Evolutionary conservation across 2,113 vertebrate genomes (phyloP), one percentile per base, ranked within the genome.

Genomic region (Catagonus wagneri): DNA sequence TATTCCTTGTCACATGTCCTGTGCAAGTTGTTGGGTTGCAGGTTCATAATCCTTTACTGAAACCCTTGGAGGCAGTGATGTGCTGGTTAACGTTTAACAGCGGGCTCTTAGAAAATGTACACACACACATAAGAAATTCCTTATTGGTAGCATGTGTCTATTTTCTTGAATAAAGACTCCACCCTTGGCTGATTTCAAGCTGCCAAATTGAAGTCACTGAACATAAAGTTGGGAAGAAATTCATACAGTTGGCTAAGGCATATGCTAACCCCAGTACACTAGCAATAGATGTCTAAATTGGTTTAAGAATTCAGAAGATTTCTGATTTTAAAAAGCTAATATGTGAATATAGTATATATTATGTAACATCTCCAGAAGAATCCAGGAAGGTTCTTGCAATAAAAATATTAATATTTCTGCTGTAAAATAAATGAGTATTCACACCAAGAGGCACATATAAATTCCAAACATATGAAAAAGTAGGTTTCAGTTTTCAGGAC

Each of bases 351-450:
- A 65, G 15, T 89, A 29, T 52, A 44, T 71, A 56, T 75, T 50
- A 56, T 50, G 17, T 87, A 65, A 74, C 2, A 84, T 9, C 34
- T 72, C 15, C n/a, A 72, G 54, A 89, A 10, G 10, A 44, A 39
- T 79, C 39, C 68, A 7, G 56, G 13, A 3, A 3, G 92, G 39
- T 58, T 32, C 13, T 85, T 83, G 8, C 52, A 79, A 95, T 93
- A 81, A 95, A 94, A 78, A 16, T 4, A 72, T 74, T 90, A 65
- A 44, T 83, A 76, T 96, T 90, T 85, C 54, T 69, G 19, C 39
- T 68, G 29, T n/a, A 93, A 92, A 90, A 85, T 71, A 61, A 75
- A 69, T 63, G n/a, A 23, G 1, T 68, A 19, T 86, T 95, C 83
- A 32, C 8, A 32, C 2, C 56, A 71, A 65, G 9, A 89, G 69